phyloP scores from a whole-genome alignment of 2,888 invertebrate species.

The Eilema depressum region DNA sequence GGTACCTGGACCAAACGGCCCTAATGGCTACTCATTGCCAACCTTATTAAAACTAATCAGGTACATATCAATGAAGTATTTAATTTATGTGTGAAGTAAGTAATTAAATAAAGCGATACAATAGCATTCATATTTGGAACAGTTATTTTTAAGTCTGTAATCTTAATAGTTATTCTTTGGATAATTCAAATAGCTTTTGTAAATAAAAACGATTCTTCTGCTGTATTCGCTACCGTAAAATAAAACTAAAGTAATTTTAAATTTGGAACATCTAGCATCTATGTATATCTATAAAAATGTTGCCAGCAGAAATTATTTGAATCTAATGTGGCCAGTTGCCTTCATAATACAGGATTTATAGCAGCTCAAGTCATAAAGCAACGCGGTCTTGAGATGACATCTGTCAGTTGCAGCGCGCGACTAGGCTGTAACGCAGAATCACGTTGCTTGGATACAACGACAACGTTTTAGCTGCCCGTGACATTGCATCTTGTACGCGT shows the following conservation, averaged over 20 bases:
- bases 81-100: no score
- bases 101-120: no score
- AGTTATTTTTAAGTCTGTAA: no score
- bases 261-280: background rate
- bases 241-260: background rate
- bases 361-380: background rate
- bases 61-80: no score
- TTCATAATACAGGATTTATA: background rate
- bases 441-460: conserved; percentile 5
- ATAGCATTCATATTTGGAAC: no score
- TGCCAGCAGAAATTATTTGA: background rate
- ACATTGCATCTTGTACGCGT: conserved; percentile 11
- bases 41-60: no score
- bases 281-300: background rate
- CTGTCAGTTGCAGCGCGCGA: conserved; percentile 14
- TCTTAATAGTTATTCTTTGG: no score
- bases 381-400: background rate
- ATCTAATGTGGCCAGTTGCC: background rate
- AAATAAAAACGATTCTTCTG: no score
- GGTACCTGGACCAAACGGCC: no score
- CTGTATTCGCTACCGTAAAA: no score
- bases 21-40: no score
- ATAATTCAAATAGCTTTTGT: no score
- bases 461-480: conserved; percentile 6
- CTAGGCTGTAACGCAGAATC: conserved; percentile 3